phyloP scores from a whole-genome alignment of 2,113 vertebrate species.

The Diadophis punctatus region DNA sequence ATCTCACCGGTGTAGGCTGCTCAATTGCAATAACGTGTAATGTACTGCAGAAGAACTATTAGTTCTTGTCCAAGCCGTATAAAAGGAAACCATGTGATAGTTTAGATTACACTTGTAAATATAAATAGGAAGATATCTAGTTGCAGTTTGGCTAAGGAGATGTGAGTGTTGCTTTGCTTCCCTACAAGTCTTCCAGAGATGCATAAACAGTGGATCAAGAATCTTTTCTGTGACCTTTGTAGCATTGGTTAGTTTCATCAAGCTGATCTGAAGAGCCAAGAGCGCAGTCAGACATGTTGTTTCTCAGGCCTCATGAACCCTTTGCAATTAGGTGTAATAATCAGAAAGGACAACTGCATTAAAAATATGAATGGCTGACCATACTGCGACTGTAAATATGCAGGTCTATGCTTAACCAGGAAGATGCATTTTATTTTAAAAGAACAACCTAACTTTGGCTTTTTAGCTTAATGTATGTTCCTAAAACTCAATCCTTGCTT shows the following conservation, averaged over 20 bases:
- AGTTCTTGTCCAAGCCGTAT: slow-evolving; percentile 36
- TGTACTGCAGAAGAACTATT: slow-evolving; percentile 19
- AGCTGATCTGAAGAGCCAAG: slow-evolving; percentile 1
- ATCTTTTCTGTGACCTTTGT: slow-evolving; percentile 8
- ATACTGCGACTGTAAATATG: background rate
- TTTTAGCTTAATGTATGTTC: background rate
- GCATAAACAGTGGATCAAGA: accelerated
- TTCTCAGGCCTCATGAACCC: slow-evolving; percentile 27
- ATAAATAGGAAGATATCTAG: slow-evolving; percentile 38
- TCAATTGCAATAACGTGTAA: slow-evolving; percentile 25
- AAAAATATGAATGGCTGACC: background rate
- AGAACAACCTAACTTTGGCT: background rate
- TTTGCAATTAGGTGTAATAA: slow-evolving; percentile 20
- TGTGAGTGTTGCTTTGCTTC: slow-evolving; percentile 45
- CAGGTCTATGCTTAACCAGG: background rate
- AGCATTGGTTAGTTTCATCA: slow-evolving; percentile 23
- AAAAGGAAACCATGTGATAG: slow-evolving; percentile 22
- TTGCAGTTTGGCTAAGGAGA: slow-evolving; percentile 28
- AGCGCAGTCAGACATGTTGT: slow-evolving; percentile 33
- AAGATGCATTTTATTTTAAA: background rate
- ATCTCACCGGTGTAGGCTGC: background rate
- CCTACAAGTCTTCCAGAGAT: slow-evolving; percentile 44
- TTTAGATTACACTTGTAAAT: slow-evolving; percentile 60
- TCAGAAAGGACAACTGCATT: background rate
- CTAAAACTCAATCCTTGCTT: background rate